Conservation (phyloP, 1,140 invertebrate genomes). For the Drosophila miranda region DNA sequence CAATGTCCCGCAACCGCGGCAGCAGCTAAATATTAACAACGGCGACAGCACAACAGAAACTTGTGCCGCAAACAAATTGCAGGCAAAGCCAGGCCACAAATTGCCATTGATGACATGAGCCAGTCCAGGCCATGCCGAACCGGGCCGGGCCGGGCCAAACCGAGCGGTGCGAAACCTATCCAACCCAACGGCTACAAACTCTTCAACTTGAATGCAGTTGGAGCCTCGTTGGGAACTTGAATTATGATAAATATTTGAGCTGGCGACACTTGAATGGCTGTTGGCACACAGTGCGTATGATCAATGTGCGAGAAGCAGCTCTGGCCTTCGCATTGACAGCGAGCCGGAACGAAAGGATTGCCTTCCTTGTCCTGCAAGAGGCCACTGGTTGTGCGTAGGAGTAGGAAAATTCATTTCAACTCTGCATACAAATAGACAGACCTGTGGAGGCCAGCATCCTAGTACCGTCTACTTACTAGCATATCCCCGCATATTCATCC, state of each 20-base stretch:
- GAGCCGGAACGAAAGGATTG: neutral
- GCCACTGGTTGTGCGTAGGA: no score
- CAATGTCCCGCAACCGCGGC: constrained; percentile 55
- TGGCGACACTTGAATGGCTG: constrained; percentile 64
- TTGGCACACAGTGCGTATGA: constrained; percentile 66
- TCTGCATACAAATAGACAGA: no score
- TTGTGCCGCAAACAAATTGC: constrained; percentile 71
- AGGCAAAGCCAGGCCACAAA: constrained; percentile 49
- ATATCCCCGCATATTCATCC: no score
- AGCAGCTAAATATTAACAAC: constrained; percentile 54
- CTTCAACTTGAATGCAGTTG: constrained; percentile 27
- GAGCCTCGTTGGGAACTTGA: constrained; percentile 52
- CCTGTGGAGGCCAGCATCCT: neutral
- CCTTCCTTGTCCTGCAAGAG: no score
- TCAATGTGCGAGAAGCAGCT: constrained; percentile 54
- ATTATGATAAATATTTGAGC: constrained; percentile 54
- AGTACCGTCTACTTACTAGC: neutral
- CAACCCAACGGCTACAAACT: constrained; percentile 1
- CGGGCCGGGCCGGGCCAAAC: neutral
- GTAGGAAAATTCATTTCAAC: no score
- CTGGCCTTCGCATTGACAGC: constrained; percentile 72
- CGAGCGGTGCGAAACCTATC: no score
- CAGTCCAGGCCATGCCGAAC: constrained; percentile 17
- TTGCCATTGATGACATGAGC: constrained; percentile 65
- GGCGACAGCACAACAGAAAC: constrained; percentile 31